Evolutionary conservation across 2,113 vertebrate species (phyloP).

Genomic region (Callorhinus ursinus): DNA sequence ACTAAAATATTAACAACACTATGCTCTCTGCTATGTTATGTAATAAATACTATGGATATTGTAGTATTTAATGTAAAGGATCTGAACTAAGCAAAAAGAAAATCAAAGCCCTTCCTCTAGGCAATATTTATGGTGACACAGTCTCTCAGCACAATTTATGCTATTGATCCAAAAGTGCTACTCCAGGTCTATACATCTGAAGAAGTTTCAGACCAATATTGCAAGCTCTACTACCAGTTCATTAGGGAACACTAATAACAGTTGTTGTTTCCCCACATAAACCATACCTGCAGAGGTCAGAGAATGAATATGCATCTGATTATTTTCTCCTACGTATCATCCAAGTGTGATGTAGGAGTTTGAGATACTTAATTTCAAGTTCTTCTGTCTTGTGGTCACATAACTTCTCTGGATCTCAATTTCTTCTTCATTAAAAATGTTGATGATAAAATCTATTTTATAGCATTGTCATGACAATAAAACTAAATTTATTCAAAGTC

Average conservation of each 20-base stretch:
- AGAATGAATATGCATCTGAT: not conserved
- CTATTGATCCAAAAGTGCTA: not conserved
- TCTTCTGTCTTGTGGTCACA: not conserved
- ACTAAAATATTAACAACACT: not conserved
- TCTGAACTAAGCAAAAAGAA: constrained; percentile 33
- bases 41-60: not conserved
- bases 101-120: not conserved
- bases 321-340: not conserved
- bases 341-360: not conserved
- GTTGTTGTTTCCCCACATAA: not conserved
- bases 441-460: not conserved
- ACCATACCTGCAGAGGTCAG: not conserved
- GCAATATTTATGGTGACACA: not conserved
- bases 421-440: constrained; percentile 6
- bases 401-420: not conserved
- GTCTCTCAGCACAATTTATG: not conserved
- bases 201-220: not conserved
- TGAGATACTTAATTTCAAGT: not conserved
- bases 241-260: not conserved
- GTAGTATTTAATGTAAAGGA: not conserved
- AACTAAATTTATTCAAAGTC: not conserved
- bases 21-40: not conserved
- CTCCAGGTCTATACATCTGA: not conserved
- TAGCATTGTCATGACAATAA: not conserved
- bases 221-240: not conserved